Evolutionary conservation across 1,140 invertebrate genomes (phyloP), one percentile per base, ranked within the genome.

Genomic region (Chrysomallon squamiferum): DNA sequence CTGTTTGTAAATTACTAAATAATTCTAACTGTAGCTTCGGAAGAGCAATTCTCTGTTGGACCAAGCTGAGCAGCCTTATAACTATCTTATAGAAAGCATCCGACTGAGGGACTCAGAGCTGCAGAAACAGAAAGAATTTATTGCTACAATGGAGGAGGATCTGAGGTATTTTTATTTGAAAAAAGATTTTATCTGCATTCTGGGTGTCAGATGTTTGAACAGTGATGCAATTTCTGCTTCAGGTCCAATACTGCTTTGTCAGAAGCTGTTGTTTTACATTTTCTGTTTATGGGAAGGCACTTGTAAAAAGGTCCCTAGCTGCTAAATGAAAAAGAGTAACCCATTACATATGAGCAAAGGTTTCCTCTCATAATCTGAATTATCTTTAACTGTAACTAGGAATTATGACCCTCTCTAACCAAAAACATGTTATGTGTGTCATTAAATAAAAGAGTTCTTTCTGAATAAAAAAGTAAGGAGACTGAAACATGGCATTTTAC

Each of bases 1-100:
- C n/a, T n/a, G n/a, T n/a, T n/a, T n/a, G n/a, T n/a, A 38, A 38
- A 38, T 7, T 38, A 38, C 35, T 15, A 38, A 38, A 38, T 38
- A 38, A 5, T 38, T 38, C 15, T 38, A 15, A 7, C 49, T 74
- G 41, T 74, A 85, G 83, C 47, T 85, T 18, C 77, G 82, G 70
- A 80, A 60, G 27, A 75, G 68, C 54, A 84, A 82, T 52, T 71
- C 72, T 15, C 32, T 85, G n/a, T 59, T 85, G 59, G 76, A 81
- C 59, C 76, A 83, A 43, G 73, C 82, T 7, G 80, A 84, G 56
- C 84, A 85, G 63, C 84, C 84, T 7, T 84, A 85, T 66, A 81
- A 79, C 66, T 84, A 84, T 65, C 74, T 85, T 38, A 79, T 85
- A 38, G 77, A 83, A 29, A 80, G 78, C 20, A 78, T 85, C 54